Percentiles rank a stretch among this genome's conserved stretches.
These are phyloP conservation scores for Exephanes ischioxanthus DNA, from an alignment of 2,888 invertebrate species.

Conservation along the genomic window DNA sequence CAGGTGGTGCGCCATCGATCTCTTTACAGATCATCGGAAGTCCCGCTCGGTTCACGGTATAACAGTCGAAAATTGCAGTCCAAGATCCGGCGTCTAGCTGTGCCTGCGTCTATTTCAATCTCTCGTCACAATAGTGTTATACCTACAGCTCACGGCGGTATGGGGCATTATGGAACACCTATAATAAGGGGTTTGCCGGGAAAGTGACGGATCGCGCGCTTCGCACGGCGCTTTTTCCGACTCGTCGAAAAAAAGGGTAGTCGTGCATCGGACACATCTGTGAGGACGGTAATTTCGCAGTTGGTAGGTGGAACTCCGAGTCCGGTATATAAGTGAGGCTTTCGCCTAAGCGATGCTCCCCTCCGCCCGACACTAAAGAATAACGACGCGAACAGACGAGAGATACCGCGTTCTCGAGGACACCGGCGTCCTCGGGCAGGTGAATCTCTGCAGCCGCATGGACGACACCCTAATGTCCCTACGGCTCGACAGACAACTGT, in stretches of 20 bases:
- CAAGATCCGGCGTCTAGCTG: neutral
- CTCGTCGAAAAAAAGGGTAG: slow-evolving; percentile 27
- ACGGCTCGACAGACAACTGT: slow-evolving; percentile 45
- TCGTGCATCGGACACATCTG: slow-evolving; percentile 31
- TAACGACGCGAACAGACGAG: slow-evolving; percentile 22
- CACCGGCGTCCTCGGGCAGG: slow-evolving; percentile 58
- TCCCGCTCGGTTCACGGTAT: neutral
- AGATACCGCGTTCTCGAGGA: slow-evolving; percentile 46
- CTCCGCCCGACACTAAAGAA: slow-evolving; percentile 27
- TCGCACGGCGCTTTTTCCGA: slow-evolving; percentile 52
- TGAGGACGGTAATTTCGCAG: slow-evolving; percentile 34
- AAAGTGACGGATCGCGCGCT: slow-evolving; percentile 73
- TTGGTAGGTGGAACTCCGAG: slow-evolving; percentile 49
- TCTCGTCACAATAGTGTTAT: slow-evolving; percentile 24
- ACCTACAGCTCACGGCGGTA: slow-evolving; percentile 1
- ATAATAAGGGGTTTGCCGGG: slow-evolving; percentile 61
- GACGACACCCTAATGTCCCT: slow-evolving; percentile 63
- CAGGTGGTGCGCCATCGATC: neutral
- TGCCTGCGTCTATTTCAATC: neutral
- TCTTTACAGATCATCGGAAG: neutral
- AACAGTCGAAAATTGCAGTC: neutral
- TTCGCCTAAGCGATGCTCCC: slow-evolving; percentile 56
- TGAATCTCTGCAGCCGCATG: slow-evolving; percentile 61
- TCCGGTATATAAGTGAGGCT: slow-evolving; percentile 43
- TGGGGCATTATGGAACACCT: slow-evolving; percentile 4